Percentiles rank a stretch among this genome's conserved stretches.
These are phyloP conservation scores for Metacarcinus magister DNA, from an alignment of 2,888 invertebrate genomes.

Conservation along the genomic window DNA sequence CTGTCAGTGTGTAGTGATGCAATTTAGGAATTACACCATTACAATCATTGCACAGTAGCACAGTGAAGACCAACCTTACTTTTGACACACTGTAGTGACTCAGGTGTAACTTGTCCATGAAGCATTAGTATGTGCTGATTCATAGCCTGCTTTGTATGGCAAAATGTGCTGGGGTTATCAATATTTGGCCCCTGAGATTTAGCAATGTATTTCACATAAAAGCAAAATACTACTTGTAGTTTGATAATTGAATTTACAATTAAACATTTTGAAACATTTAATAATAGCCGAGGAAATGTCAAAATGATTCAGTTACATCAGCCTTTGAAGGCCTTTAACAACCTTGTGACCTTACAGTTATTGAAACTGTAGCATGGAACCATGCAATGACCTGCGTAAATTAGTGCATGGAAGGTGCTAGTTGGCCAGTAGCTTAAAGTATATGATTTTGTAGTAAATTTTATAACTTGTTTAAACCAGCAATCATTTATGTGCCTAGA, in stretches of 20 bases:
- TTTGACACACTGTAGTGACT: not conserved
- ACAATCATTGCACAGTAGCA: no score
- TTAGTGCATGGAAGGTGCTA: constrained; percentile 9
- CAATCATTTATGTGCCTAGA: not conserved
- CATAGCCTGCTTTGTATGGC: not conserved
- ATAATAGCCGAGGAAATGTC: no score
- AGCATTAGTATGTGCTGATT: not conserved
- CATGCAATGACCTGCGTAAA: not conserved
- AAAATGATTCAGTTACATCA: constrained; percentile 16
- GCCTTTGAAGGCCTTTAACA: not conserved
- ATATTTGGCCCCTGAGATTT: not conserved
- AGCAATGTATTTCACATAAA: not conserved
- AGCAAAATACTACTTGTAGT: not conserved
- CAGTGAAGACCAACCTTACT: no score
- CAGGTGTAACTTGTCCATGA: not conserved
- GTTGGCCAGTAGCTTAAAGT: not conserved
- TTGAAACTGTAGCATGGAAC: constrained; percentile 5
- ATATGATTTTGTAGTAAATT: not conserved
- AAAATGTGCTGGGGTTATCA: not conserved
- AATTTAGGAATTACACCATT: no score
- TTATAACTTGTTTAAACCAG: not conserved
- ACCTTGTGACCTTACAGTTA: constrained; percentile 22
- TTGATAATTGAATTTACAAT: not conserved
- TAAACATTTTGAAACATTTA: no score
- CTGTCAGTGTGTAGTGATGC: no score